phyloP scores from a whole-genome alignment of 64 coral and sea anemone species.

The Montipora foliosa region DNA sequence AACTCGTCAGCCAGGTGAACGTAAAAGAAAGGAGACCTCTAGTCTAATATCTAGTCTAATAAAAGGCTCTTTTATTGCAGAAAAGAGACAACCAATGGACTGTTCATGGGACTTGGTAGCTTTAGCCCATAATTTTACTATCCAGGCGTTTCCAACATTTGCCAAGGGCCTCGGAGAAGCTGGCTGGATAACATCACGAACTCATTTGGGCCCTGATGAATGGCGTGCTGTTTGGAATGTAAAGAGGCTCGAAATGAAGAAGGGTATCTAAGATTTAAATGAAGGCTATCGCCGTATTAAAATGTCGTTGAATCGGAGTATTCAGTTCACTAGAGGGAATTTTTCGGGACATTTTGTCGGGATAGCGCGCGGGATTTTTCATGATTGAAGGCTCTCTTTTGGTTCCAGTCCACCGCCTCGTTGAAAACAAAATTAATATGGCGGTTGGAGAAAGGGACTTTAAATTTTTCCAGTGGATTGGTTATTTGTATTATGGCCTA shows the following conservation, averaged over 20 bases:
- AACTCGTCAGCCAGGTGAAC: too few species aligned
- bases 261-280: constrained; percentile 58
- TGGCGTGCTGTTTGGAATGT: constrained; percentile 95
- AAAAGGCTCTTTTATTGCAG: constrained; percentile 39
- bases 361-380: background rate
- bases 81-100: constrained; percentile 27
- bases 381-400: background rate
- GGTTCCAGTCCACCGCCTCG: background rate
- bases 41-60: too few species aligned
- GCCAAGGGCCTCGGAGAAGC: constrained; percentile 63
- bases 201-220: constrained; percentile 92
- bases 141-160: constrained; percentile 85
- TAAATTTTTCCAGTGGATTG: background rate
- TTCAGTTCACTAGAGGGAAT: too few species aligned
- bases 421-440: constrained; percentile 7
- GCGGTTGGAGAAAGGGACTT: background rate
- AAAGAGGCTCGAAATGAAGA: constrained; percentile 77
- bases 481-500: background rate
- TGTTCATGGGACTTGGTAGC: constrained; percentile 88
- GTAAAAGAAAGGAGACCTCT: too few species aligned
- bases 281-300: background rate
- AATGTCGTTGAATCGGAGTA: too few species aligned
- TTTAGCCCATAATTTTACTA: constrained; percentile 93
- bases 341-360: too few species aligned
- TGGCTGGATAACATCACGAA: constrained; percentile 95